These are phyloP conservation scores for Nipponia nippon DNA, from an alignment of 2,113 vertebrate genomes.

Conservation along the genomic window DNA sequence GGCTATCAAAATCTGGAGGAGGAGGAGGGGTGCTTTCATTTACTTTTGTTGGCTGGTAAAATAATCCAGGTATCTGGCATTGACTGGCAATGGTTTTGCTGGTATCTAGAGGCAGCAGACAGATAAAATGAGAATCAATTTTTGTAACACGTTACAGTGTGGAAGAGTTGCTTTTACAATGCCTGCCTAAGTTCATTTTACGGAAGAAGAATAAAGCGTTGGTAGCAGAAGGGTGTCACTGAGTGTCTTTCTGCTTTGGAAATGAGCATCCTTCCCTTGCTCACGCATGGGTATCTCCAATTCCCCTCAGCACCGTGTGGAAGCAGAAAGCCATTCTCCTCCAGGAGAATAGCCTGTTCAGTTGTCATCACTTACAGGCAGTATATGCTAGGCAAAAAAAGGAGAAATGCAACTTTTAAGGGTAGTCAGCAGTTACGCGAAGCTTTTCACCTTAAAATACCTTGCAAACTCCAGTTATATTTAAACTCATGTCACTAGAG, in stretches of 20 bases:
- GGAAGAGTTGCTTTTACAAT: not conserved
- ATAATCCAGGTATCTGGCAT: not conserved
- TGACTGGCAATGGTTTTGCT: not conserved
- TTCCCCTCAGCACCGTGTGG: not conserved
- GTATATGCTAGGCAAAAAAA: not conserved
- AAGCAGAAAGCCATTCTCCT: not conserved
- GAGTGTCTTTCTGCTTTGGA: not conserved
- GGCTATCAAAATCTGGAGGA: not conserved
- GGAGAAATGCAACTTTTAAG: not conserved
- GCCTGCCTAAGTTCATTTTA: not conserved
- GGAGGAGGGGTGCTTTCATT: not conserved
- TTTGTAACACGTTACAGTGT: not conserved
- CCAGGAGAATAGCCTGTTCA: not conserved
- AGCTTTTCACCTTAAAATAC: constrained; percentile 31
- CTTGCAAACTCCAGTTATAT: not conserved
- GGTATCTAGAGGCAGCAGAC: not conserved
- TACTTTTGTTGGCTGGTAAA: not conserved
- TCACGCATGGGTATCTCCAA: not conserved
- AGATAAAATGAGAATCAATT: not conserved
- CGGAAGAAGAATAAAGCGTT: not conserved
- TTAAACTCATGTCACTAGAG: not conserved
- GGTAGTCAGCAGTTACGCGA: not conserved
- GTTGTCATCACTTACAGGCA: not conserved
- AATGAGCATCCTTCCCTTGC: not conserved
- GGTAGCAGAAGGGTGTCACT: not conserved